phyloP scores from a whole-genome alignment of 1,140 invertebrate species.

The Lordiphosa clarofinis region DNA sequence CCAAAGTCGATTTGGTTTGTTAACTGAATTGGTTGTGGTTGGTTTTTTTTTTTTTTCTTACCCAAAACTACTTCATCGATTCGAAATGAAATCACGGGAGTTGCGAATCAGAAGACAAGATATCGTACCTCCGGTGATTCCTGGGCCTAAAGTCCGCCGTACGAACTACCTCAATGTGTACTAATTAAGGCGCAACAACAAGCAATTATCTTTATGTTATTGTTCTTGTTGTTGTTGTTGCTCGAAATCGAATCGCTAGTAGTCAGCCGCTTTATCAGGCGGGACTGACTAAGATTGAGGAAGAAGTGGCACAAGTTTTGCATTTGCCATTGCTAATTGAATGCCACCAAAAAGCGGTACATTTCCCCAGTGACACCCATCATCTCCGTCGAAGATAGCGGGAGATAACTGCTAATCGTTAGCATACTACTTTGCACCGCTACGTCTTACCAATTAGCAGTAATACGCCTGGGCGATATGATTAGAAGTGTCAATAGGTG shows the following conservation, averaged over 20 bases:
- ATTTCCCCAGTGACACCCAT: slow-evolving; percentile 25
- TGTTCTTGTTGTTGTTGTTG: slow-evolving; percentile 16
- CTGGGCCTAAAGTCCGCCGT: slow-evolving; percentile 26
- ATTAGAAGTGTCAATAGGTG: slow-evolving; percentile 71
- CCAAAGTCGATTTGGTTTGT: slow-evolving; percentile 38
- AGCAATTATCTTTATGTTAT: slow-evolving; percentile 63
- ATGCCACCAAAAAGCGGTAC: slow-evolving; percentile 23
- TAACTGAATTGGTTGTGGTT: slow-evolving; percentile 33
- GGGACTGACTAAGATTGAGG: slow-evolving; percentile 3
- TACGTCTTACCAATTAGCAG: slow-evolving; percentile 47
- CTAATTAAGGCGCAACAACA: slow-evolving; percentile 40
- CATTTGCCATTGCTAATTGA: slow-evolving; percentile 37
- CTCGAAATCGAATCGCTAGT: slow-evolving; percentile 2
- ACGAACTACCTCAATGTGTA: slow-evolving; percentile 70
- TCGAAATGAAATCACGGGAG: slow-evolving; percentile 37
- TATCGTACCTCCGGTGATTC: slow-evolving; percentile 1
- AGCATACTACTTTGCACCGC: slow-evolving; percentile 42
- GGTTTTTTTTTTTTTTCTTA: not conserved
- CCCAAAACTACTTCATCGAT: slow-evolving; percentile 15
- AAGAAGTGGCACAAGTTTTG: slow-evolving; percentile 1
- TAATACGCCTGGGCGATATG: slow-evolving; percentile 56
- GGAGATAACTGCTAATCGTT: slow-evolving; percentile 39
- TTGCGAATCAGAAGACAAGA: slow-evolving; percentile 21
- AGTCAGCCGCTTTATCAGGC: slow-evolving; percentile 11
- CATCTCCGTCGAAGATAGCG: slow-evolving; percentile 5